These are phyloP conservation scores for Pterobdella sp. DNA, from an alignment of 2,888 invertebrate genomes.

Conservation along the genomic window DNA sequence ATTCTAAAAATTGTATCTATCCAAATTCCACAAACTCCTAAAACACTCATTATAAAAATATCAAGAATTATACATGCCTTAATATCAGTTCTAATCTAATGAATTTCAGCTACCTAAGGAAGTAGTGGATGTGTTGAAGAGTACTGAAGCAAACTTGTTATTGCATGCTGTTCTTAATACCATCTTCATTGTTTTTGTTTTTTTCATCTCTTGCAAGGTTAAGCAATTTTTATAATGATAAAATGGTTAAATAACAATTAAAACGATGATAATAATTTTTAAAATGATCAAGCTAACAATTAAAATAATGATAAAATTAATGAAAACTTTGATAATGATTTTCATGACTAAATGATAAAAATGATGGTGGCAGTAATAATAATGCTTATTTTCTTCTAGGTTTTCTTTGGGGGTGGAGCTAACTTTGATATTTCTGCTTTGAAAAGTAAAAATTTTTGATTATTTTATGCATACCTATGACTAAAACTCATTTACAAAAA, in stretches of 20 bases:
- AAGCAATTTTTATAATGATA: not conserved
- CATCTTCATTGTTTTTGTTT: slow-evolving; percentile 3
- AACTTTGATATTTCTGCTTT: not conserved
- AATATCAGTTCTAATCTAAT: too few species aligned
- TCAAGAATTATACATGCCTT: too few species aligned
- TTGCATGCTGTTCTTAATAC: slow-evolving; percentile 3
- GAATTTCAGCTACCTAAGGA: not conserved
- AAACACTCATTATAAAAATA: too few species aligned
- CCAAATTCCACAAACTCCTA: too few species aligned
- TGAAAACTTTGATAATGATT: not conserved
- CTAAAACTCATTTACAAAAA: too few species aligned
- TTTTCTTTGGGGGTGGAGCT: not conserved
- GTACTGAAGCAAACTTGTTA: not conserved
- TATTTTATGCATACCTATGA: too few species aligned
- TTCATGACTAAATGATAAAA: not conserved
- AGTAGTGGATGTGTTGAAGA: not conserved
- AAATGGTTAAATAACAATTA: not conserved
- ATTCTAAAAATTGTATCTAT: too few species aligned
- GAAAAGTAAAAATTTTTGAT: too few species aligned
- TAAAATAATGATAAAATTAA: not conserved
- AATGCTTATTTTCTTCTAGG: too few species aligned
- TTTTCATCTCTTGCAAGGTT: not conserved
- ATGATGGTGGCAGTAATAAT: too few species aligned
- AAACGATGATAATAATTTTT: not conserved
- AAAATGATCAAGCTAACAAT: not conserved